phyloP scores from a whole-genome alignment of 2,113 vertebrate genomes.

The Desmodus rotundus region DNA sequence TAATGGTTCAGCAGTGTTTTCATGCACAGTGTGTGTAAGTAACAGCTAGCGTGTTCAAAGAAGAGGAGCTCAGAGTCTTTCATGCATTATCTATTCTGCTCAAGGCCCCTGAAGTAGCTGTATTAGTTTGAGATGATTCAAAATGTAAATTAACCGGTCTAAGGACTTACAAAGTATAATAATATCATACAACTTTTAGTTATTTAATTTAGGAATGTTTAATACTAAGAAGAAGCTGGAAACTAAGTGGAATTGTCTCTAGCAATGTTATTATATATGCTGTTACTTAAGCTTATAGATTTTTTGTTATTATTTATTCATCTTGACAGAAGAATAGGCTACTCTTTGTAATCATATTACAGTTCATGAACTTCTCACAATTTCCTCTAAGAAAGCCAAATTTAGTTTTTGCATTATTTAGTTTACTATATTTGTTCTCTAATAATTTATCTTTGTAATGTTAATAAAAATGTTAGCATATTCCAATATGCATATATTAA shows the following conservation, averaged over 20 bases:
- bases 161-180: not conserved
- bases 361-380: not conserved
- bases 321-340: not conserved
- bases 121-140: not conserved
- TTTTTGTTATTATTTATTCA: slow-evolving; percentile 28
- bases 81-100: not conserved
- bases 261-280: not conserved
- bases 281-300: not conserved
- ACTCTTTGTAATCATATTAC: not conserved
- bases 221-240: not conserved
- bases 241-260: not conserved
- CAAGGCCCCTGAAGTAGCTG: not conserved
- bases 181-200: not conserved
- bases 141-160: not conserved
- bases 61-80: not conserved
- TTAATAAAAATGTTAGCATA: not conserved
- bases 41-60: not conserved
- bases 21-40: not conserved
- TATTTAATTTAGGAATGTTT: not conserved
- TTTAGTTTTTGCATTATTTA: not conserved
- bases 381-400: not conserved
- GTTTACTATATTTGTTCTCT: not conserved
- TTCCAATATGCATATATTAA: not conserved
- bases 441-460: not conserved
- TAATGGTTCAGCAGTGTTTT: not conserved